Conservation (phyloP, 2,113 vertebrate genomes). For the Tupaia tana region DNA sequence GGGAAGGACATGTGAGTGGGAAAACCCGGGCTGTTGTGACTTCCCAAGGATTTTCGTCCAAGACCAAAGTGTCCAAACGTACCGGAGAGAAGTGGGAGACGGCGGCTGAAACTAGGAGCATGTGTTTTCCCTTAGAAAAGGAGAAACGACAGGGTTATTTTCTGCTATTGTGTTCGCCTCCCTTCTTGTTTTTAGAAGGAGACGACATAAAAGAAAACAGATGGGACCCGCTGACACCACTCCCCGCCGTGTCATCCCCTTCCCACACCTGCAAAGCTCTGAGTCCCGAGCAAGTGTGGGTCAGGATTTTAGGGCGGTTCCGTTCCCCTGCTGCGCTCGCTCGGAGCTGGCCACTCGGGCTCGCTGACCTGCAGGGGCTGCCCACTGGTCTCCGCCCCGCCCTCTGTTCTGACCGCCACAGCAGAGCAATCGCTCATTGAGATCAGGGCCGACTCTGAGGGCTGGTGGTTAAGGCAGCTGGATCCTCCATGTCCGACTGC, state of each 20-base stretch:
- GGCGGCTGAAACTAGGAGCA: conserved; percentile 56
- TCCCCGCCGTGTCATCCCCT: background rate
- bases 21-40: conserved; percentile 36
- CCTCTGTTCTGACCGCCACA: too few species aligned
- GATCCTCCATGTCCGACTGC: too few species aligned
- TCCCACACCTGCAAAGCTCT: background rate
- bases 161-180: background rate
- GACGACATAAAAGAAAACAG: background rate
- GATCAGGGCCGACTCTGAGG: too few species aligned
- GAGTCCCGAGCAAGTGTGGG: background rate
- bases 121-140: conserved; percentile 49
- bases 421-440: too few species aligned
- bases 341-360: too few species aligned
- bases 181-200: background rate
- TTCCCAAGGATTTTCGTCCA: conserved; percentile 69
- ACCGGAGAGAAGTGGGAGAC: conserved; percentile 56
- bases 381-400: too few species aligned
- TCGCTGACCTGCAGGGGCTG: too few species aligned
- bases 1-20: background rate
- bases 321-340: too few species aligned
- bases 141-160: background rate
- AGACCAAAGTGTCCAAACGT: conserved; percentile 47
- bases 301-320: too few species aligned
- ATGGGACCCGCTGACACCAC: background rate
- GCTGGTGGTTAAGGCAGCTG: too few species aligned